Conservation (phyloP, 2,888 invertebrate species). For the Acronicta leporina region DNA sequence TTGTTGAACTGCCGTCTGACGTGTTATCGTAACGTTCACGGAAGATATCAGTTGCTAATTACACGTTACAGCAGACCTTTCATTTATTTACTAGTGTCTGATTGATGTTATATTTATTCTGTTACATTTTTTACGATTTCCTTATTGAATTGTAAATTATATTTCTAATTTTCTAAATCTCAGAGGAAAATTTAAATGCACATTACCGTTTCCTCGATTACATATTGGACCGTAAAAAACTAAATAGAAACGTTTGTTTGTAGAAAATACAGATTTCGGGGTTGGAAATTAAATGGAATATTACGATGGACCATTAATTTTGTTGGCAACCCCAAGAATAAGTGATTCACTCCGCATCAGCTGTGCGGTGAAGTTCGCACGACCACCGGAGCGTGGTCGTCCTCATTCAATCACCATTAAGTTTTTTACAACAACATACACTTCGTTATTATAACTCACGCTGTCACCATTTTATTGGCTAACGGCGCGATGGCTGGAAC, state of each 20-base stretch:
- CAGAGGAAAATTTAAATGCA: constrained; percentile 12
- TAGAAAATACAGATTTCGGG: constrained; percentile 33
- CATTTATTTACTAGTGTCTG: constrained; percentile 15
- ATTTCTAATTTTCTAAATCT: constrained; percentile 18
- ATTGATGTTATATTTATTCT: constrained; percentile 8
- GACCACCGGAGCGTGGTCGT: constrained; percentile 63
- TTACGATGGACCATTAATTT: constrained; percentile 57
- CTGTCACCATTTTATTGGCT: constrained; percentile 51
- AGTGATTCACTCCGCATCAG: constrained; percentile 63
- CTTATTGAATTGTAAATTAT: constrained; percentile 26
- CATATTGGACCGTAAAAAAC: constrained; percentile 1
- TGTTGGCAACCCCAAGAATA: constrained; percentile 59
- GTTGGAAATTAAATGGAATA: constrained; percentile 43
- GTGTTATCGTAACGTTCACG: constrained; percentile 43
- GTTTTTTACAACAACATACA: constrained; percentile 65
- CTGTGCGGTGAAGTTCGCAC: constrained; percentile 56
- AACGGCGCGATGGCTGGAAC: constrained; percentile 36
- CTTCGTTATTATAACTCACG: constrained; percentile 63
- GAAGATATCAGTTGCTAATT: constrained; percentile 54
- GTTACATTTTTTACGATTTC: constrained; percentile 36
- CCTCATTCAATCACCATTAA: constrained; percentile 75
- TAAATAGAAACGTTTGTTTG: constrained; percentile 11
- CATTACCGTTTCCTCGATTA: constrained; percentile 37
- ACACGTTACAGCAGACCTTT: constrained; percentile 30
- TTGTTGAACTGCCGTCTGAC: constrained; percentile 19